These are phyloP conservation scores for Ridgeia piscesae DNA, from an alignment of 1,140 invertebrate genomes.

Conservation along the genomic window DNA sequence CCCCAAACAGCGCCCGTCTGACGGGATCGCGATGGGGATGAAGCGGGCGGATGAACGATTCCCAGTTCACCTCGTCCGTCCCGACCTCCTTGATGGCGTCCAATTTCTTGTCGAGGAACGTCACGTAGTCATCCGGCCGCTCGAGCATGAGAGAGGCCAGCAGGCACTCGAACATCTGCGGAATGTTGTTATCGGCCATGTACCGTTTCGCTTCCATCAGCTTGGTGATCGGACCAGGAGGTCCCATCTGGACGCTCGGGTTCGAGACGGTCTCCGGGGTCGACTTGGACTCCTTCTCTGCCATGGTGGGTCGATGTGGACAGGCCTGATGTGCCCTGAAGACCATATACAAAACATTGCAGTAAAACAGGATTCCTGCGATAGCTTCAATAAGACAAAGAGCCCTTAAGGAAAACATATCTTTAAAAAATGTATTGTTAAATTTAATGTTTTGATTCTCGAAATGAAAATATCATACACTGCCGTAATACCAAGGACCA, in stretches of 20 bases:
- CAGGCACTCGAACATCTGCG: constrained; percentile 53
- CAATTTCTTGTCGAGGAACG: constrained; percentile 50
- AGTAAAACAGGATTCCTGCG: no score
- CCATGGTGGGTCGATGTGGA: background rate
- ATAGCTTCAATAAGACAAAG: no score
- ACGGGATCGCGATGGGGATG: constrained; percentile 48
- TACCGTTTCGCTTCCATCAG: constrained; percentile 49
- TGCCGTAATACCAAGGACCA: no score
- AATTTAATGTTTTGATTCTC: no score
- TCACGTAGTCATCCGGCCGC: constrained; percentile 50
- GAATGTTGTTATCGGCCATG: constrained; percentile 44
- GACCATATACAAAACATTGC: no score
- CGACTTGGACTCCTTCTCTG: background rate
- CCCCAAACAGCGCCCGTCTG: background rate
- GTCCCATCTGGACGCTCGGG: background rate
- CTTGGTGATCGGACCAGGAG: constrained; percentile 24
- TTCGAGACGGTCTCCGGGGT: background rate
- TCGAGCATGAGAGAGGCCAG: constrained; percentile 52
- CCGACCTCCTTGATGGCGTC: constrained; percentile 42
- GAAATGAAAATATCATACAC: no score
- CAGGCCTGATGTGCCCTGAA: no score
- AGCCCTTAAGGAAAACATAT: no score
- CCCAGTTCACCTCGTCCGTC: constrained; percentile 46
- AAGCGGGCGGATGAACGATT: constrained; percentile 47
- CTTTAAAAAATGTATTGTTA: no score